A percentile compares a stretch with the other conserved stretches of the same genome.
Evolutionary conservation across 2,888 invertebrate genomes (phyloP).

Genomic region (Scaeva pyrastri): DNA sequence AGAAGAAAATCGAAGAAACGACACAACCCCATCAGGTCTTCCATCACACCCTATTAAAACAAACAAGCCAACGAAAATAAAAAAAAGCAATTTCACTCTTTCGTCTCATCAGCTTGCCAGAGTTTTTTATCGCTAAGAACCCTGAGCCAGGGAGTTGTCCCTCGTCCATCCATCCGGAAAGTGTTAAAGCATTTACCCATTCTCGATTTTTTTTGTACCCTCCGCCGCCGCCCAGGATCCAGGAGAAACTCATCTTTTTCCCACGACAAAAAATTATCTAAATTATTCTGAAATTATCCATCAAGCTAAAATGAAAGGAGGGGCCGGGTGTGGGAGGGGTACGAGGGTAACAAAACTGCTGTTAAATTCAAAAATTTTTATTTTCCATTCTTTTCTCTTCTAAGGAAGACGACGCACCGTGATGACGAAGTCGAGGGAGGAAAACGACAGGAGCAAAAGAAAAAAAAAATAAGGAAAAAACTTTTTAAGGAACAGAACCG

Average conservation of each 20-base stretch:
- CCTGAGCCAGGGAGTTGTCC: not conserved
- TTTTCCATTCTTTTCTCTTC: conserved; percentile 6
- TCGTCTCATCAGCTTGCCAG: not conserved
- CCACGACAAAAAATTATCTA: conserved; percentile 44
- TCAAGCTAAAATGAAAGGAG: conserved; percentile 31
- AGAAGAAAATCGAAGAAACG: too few species aligned
- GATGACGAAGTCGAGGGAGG: not conserved
- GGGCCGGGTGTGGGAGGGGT: not conserved
- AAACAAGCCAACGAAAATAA: not conserved
- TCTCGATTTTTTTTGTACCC: too few species aligned
- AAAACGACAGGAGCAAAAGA: not conserved
- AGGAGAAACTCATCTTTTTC: conserved; percentile 15
- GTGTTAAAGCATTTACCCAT: conserved; percentile 55
- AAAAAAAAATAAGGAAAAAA: conserved; percentile 22
- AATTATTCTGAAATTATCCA: conserved; percentile 60
- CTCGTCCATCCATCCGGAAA: conserved; percentile 45
- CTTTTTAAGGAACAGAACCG: conserved; percentile 24
- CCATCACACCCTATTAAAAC: conserved; percentile 37
- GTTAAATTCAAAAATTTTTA: conserved; percentile 57
- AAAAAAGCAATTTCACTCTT: conserved; percentile 14
- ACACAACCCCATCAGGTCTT: conserved; percentile 15
- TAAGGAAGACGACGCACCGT: not conserved
- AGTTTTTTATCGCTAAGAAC: conserved; percentile 3
- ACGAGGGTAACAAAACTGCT: not conserved
- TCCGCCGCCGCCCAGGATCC: not conserved